phyloP scores from a whole-genome alignment of 2,888 invertebrate species.

The Osmoderma eremita region DNA sequence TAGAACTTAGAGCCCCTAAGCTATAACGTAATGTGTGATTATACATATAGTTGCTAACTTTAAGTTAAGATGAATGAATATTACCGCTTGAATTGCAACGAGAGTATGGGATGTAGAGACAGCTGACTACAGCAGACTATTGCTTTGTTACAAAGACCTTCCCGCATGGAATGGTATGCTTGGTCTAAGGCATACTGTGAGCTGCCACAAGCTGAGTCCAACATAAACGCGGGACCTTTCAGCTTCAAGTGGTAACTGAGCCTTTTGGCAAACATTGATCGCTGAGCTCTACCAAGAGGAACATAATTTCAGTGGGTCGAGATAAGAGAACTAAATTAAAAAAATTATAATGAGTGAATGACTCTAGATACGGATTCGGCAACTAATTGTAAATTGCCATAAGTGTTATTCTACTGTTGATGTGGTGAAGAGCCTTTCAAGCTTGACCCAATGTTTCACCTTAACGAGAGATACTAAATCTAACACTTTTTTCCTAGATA shows the following conservation, averaged over 20 bases:
- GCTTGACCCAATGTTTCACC: too few relatives aligned
- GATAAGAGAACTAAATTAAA: too few relatives aligned
- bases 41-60: not conserved
- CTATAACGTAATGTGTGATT: constrained; percentile 54
- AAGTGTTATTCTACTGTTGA: too few relatives aligned
- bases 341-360: too few relatives aligned
- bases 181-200: constrained; percentile 88
- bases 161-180: constrained; percentile 79
- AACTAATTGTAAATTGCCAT: too few relatives aligned
- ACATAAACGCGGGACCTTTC: constrained; percentile 86
- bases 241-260: constrained; percentile 89
- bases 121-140: constrained; percentile 90
- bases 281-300: constrained; percentile 64
- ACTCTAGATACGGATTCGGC: too few relatives aligned
- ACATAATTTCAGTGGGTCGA: too few relatives aligned
- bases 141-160: constrained; percentile 87
- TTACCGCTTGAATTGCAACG: constrained; percentile 85
- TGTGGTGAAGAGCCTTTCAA: too few relatives aligned
- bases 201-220: constrained; percentile 97
- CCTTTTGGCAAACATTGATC: constrained; percentile 92
- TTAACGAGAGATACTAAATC: too few relatives aligned
- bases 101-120: constrained; percentile 86
- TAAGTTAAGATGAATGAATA: too few relatives aligned
- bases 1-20: constrained; percentile 80
- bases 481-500: too few relatives aligned